Evolutionary conservation across 2,797 vertebrate genomes (phyloP), one percentile per base, ranked within the genome.

Genomic region (Tadarida brasiliensis): DNA sequence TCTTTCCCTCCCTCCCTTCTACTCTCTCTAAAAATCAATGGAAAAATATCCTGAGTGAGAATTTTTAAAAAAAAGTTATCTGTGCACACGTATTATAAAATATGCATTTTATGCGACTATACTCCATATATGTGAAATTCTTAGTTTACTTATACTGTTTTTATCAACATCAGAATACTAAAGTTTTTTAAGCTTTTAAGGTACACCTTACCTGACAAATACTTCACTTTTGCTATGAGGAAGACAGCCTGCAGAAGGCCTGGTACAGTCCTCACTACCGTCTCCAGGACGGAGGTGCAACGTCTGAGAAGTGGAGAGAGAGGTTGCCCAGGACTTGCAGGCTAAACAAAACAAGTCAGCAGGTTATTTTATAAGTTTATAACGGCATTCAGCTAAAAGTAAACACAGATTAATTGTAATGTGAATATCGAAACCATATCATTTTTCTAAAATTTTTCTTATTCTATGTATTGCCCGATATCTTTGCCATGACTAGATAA

Each of bases 151-250:
- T 39, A 89, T 19, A 54, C 6, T 51, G 4, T 67, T 91, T 87
- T 88, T 73, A 47, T 82, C 68, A 94, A 70, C 19, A 92, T 35
- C 30, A 88, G 22, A 87, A 76, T 54, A 77, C 56, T 96, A 80
- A 59, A 11, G 17, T 80, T 81, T 65, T 70, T 84, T 87, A 85
- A 93, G n/a, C 35, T 87, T 93, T 82, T 74, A 44, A 5, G 5
- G 91, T 33, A 73, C 74, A 35, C 33, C 47, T 98, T 98, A 99
- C 99, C 99, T 98, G 99, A 99, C 97, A 99, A 99, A 96, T 99
- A 99, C 95, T 99, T 99, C 97, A 99, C 99, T 99, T 99, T 99
- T 94, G 99, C 99, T 91, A 99, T 98, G 82, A 99, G 97, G 94
- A 99, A 99, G 51, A 99, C 96, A 24, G 99, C 99, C 97, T 99